Evolutionary conservation across 2,797 vertebrate species (phyloP).

Genomic region (Manis javanica): DNA sequence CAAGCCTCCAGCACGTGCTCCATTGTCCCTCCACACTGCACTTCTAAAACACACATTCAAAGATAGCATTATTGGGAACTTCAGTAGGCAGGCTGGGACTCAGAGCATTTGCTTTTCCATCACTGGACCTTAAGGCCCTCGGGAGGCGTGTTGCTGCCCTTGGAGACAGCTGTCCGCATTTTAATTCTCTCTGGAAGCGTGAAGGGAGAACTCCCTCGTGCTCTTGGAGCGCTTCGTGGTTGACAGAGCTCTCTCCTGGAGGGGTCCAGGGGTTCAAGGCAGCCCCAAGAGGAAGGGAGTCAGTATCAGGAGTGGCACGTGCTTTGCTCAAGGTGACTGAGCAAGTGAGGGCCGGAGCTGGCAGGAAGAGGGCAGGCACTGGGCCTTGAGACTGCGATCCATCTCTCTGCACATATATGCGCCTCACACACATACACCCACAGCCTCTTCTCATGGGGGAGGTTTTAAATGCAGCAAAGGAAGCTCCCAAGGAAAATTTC

Average conservation of each 20-base stretch:
- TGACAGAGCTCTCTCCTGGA: neutral
- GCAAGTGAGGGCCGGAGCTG: neutral
- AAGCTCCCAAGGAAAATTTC: neutral
- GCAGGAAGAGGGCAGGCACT: neutral
- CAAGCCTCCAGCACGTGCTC: neutral
- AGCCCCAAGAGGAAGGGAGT: neutral
- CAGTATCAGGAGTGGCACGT: neutral
- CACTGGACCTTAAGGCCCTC: neutral
- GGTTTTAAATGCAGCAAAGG: slow-evolving; percentile 21
- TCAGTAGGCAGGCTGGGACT: neutral
- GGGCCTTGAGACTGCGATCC: neutral
- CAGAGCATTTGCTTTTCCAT: neutral
- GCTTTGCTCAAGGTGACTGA: neutral
- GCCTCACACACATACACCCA: no score
- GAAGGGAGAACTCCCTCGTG: neutral
- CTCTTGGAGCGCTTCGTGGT: neutral
- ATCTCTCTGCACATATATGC: neutral
- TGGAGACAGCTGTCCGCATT: neutral
- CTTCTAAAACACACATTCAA: neutral
- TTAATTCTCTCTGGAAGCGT: neutral
- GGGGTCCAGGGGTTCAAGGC: neutral
- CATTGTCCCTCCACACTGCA: neutral
- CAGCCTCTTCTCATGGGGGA: neutral
- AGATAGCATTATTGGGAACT: neutral
- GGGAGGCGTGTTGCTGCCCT: neutral